Evolutionary conservation across 2,797 vertebrate species (phyloP), one percentile per base, ranked within the genome.

Genomic region (Sebastiscus albofasciatus): DNA sequence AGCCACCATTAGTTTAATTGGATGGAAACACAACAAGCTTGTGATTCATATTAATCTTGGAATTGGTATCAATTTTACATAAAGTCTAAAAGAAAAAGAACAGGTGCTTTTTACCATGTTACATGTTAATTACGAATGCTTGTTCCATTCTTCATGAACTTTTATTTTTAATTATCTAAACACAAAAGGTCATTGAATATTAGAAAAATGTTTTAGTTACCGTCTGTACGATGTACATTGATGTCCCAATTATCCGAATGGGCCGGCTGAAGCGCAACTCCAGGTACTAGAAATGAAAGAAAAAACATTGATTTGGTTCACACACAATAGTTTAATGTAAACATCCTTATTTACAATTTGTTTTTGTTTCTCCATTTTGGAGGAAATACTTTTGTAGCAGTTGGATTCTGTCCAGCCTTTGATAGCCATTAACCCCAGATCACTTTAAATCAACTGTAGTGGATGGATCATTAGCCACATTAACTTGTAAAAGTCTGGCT

Each of bases 191-290:
- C 13, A 54, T 8, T 75, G 42, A 26, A 67, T 82, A 69, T 54
- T 67, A 18, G 62, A 75, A 72, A 46, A n/a, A 49, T 34, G 26
- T 65, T 66, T 31, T 68, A 60, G 69, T 95, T 88, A 96, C 96
- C 81, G 96, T 96, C 85, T 96, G 96, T 49, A 69, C 3, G 31
- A 96, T 96, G 88, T 96, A 97, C 93, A 96, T 95, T n/a, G 90
- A 78, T 52, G 96, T 97, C 55, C 96, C 96, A n/a, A 95, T 91
- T 59, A 96, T 2, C 49, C 96, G 94, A 67, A 96, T 83, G n/a
- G 72, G 36, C 67, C 91, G 93, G 68, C 86, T 96, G 84, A 94
- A 97, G 64, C 96, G 95, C 94, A 94, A 59, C 83, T 95, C 95
- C 87, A 97, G 90, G 87, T 97, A 97, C 96, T 97, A 62, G 55